These are phyloP conservation scores for Paradoxurus hermaphroditus DNA, from an alignment of 2,113 vertebrate genomes.

Conservation along the genomic window DNA sequence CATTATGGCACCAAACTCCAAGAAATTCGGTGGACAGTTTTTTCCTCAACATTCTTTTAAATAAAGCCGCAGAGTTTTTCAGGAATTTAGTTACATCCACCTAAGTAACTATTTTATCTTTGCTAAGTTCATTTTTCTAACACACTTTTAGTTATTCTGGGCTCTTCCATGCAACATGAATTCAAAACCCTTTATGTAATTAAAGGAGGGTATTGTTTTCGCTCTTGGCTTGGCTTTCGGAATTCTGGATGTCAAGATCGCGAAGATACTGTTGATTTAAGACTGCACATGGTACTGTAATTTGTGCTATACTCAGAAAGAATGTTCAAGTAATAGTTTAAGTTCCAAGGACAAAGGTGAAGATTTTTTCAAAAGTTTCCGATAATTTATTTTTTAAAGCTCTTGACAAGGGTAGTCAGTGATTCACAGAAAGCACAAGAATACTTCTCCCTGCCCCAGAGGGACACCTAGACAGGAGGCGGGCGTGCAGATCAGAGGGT, in stretches of 20 bases:
- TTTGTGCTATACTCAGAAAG: background rate
- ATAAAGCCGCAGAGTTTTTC: background rate
- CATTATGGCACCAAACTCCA: background rate
- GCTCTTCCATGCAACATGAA: background rate
- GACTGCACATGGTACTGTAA: background rate
- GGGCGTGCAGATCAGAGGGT: background rate
- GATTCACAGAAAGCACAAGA: background rate
- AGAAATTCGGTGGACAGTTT: background rate
- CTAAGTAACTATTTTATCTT: slow-evolving; percentile 9
- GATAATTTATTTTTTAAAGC: slow-evolving; percentile 58
- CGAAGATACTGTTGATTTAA: background rate
- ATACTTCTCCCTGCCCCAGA: background rate
- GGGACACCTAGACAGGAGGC: background rate
- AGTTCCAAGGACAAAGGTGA: slow-evolving; percentile 62
- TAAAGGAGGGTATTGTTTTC: slow-evolving; percentile 1
- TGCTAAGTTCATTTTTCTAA: slow-evolving; percentile 30
- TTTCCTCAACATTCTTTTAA: slow-evolving; percentile 1
- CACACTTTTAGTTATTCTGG: background rate
- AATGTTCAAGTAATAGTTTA: slow-evolving; percentile 37
- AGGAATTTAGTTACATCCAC: slow-evolving; percentile 28
- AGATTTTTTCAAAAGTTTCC: background rate
- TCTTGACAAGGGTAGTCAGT: slow-evolving; percentile 26
- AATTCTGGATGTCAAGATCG: background rate
- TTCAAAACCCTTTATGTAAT: background rate
- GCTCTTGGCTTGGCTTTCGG: background rate